Evolutionary conservation across 2,797 vertebrate genomes (phyloP), one percentile per base, ranked within the genome.

Genomic region (Hoplostethus atlanticus): DNA sequence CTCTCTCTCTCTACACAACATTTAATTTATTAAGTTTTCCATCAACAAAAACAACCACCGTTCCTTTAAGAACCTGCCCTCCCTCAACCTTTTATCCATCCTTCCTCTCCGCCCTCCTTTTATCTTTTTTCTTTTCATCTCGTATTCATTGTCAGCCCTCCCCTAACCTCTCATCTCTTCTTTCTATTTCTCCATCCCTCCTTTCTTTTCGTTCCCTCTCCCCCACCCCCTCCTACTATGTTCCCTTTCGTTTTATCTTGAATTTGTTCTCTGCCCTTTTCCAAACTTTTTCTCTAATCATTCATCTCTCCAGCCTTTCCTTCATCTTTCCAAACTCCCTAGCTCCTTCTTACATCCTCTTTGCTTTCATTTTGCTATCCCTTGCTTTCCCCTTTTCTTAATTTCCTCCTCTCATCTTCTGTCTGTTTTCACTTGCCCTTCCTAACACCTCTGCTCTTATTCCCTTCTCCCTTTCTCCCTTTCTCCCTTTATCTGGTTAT

Each of bases 11-110:
- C n/a, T 64, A 42, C n/a, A 5, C 31, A 47, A 7, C 8, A 55
- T 64, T 61, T 70, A 30, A 80, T 80, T 66, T 65, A 63, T 69
- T n/a, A 64, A 28, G 53, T 16, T 79, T 68, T 71, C 53, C 6
- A 51, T 68, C 25, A 66, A 57, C 40, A 63, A 66, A 62, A 60
- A 61, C 64, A 81, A 68, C 21, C 2, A 4, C 17, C 54, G 16
- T 65, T 61, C 65, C 54, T 71, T 28, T 1, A 11, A 60, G 36
- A 80, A 50, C 30, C 42, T 65, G 58, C 8, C 42, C 65, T 62
- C 52, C 21, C 52, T 28, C 52, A 2, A 16, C 21, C 17, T 4
- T 16, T 12, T 21, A 11, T 63, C 59, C 34, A 6, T 40, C 50
- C n/a, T n/a, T 70, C 38, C 7, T 60, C 17, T 36, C 56, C 59